Conservation (phyloP, 2,888 invertebrate genomes). For the Linnaemya vulpina region DNA sequence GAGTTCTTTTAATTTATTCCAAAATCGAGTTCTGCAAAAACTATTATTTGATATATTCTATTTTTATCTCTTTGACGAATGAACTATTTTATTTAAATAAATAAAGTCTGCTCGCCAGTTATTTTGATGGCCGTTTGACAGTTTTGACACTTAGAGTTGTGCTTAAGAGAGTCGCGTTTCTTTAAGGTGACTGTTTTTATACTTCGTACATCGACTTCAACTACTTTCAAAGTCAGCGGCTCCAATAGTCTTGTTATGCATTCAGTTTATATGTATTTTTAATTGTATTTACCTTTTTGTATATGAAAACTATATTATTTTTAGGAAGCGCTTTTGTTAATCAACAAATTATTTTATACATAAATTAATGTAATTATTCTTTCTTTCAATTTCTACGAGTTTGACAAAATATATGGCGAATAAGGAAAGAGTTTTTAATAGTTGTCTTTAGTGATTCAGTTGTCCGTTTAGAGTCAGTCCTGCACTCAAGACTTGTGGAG, state of each 20-base stretch:
- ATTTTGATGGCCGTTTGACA: neutral
- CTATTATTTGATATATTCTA: no score
- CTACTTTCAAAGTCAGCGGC: neutral
- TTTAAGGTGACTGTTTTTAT: neutral
- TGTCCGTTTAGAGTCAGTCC: constrained; percentile 30
- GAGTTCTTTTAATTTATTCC: no score
- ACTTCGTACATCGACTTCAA: neutral
- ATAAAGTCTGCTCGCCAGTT: no score
- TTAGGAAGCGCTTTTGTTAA: constrained; percentile 71
- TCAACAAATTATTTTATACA: constrained; percentile 66
- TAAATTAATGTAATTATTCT: constrained; percentile 43
- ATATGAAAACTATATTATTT: constrained; percentile 49
- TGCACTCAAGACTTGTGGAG: constrained; percentile 58
- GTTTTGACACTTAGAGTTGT: neutral
- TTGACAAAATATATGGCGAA: constrained; percentile 18
- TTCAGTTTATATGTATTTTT: constrained; percentile 9
- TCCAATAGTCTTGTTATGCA: neutral
- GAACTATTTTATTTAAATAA: no score
- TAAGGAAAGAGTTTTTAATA: neutral
- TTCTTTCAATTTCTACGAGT: constrained; percentile 20
- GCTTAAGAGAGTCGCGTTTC: neutral
- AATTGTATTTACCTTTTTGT: constrained; percentile 28
- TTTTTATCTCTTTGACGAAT: no score
- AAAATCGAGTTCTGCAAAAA: no score
- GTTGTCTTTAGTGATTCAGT: neutral